These are phyloP conservation scores for Marmota flaviventris DNA, from an alignment of 2,113 vertebrate genomes.

Conservation along the genomic window DNA sequence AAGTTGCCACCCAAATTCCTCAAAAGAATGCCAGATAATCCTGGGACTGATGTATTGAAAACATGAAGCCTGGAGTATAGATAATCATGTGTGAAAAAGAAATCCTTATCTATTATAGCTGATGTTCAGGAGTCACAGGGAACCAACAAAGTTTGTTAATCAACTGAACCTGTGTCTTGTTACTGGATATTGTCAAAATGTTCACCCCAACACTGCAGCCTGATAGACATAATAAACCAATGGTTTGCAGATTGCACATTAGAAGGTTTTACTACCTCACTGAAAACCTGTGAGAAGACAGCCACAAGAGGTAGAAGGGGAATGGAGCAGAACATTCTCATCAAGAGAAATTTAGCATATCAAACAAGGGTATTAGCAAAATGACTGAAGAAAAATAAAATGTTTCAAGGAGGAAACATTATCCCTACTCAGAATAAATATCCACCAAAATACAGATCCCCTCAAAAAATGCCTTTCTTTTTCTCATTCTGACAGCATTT, in stretches of 20 bases:
- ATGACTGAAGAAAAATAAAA: slow-evolving; percentile 50
- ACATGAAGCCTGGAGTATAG: not conserved
- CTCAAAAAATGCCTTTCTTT: not conserved
- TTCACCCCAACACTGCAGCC: not conserved
- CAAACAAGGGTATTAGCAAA: slow-evolving; percentile 55
- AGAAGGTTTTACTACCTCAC: not conserved
- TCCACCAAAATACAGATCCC: not conserved
- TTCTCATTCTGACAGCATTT: slow-evolving; percentile 47
- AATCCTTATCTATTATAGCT: slow-evolving; percentile 37
- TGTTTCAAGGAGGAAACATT: slow-evolving; percentile 17
- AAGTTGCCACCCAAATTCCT: not conserved
- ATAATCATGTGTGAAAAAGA: slow-evolving; percentile 41
- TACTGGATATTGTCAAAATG: slow-evolving; percentile 57
- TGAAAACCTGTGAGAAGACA: slow-evolving; percentile 49
- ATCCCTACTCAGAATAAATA: slow-evolving; percentile 55
- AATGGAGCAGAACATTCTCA: slow-evolving; percentile 61
- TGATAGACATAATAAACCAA: slow-evolving; percentile 52
- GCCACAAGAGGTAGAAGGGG: not conserved
- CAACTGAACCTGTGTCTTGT: slow-evolving; percentile 11
- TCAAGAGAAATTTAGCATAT: slow-evolving; percentile 66
- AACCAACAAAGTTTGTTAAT: slow-evolving; percentile 58
- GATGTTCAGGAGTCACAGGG: not conserved
- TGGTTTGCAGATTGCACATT: slow-evolving; percentile 6
- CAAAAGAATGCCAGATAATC: not conserved
- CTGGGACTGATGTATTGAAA: slow-evolving; percentile 20